Evolutionary conservation across 2,797 vertebrate genomes (phyloP).

Genomic region (Dendrocincla tyrannina): DNA sequence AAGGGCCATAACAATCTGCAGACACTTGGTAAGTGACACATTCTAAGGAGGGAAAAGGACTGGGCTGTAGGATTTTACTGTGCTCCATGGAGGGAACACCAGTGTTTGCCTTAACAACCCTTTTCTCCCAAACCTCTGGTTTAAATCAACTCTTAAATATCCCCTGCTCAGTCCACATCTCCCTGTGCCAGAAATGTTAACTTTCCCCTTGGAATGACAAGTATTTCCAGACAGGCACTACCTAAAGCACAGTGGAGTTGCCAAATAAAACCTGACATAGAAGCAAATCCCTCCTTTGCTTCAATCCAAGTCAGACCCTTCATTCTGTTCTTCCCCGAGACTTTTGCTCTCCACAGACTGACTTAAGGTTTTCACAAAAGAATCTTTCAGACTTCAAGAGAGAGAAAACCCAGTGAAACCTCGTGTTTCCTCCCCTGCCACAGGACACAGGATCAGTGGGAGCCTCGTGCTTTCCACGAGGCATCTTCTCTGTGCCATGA

Average conservation of each 20-base stretch:
- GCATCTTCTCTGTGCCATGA: constrained; percentile 26
- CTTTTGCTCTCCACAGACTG: neutral
- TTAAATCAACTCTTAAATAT: neutral
- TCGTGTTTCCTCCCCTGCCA: constrained; percentile 31
- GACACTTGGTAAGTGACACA: neutral
- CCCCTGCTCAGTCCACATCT: neutral
- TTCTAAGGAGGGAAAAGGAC: neutral
- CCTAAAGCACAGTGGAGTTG: neutral
- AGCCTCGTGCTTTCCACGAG: constrained; percentile 65
- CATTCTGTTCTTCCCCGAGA: neutral
- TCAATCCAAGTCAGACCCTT: neutral
- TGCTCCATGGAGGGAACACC: neutral
- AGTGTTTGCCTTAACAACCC: neutral
- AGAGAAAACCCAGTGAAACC: neutral
- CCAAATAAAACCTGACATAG: neutral
- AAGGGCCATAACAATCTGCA: neutral
- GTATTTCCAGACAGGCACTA: neutral
- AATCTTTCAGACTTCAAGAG: constrained; percentile 9
- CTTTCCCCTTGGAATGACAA: neutral
- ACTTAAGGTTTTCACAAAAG: neutral
- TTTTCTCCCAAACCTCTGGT: neutral
- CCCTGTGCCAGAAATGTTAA: neutral
- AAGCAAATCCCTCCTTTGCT: neutral
- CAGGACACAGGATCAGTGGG: neutral
- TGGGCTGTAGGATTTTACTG: neutral